phyloP scores from a whole-genome alignment of 2,113 vertebrate species.

The Rostratula benghalensis region DNA sequence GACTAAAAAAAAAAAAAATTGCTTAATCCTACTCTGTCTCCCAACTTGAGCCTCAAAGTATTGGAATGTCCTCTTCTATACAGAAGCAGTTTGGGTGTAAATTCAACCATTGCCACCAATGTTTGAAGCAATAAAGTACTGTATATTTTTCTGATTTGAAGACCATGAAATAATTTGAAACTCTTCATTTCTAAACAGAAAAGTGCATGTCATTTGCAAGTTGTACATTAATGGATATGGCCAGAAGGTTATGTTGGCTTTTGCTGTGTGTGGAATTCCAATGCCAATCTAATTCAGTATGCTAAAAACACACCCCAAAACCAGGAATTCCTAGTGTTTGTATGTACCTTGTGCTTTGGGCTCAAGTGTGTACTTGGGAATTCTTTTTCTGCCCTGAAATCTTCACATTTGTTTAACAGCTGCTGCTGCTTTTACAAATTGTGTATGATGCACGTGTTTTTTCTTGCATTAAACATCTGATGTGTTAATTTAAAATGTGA shows the following conservation, averaged over 20 bases:
- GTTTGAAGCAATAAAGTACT: conserved; percentile 72
- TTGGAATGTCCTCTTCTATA: background rate
- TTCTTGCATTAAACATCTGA: conserved; percentile 61
- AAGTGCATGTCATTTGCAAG: conserved; percentile 31
- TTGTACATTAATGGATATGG: conserved; percentile 37
- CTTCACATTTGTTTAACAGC: conserved; percentile 1
- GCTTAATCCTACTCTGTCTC: background rate
- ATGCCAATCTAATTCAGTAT: conserved; percentile 65
- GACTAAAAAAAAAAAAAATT: background rate
- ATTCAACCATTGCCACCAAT: conserved; percentile 24
- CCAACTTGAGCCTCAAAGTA: conserved; percentile 2
- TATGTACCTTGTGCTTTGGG: conserved; percentile 46
- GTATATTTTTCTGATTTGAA: conserved; percentile 19
- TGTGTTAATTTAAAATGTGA: conserved; percentile 53
- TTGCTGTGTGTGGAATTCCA: conserved; percentile 56
- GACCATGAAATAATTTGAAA: background rate
- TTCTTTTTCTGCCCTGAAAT: conserved; percentile 41
- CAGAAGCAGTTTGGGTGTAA: conserved; percentile 35
- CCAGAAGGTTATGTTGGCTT: conserved; percentile 50
- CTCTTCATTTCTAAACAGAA: background rate
- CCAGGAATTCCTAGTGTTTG: conserved; percentile 8
- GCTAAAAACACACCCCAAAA: conserved; percentile 19
- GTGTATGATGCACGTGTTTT: conserved; percentile 52
- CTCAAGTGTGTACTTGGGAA: conserved; percentile 31
- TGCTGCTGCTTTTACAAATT: conserved; percentile 19